Evolutionary conservation across 2,797 vertebrate genomes (phyloP), one percentile per base, ranked within the genome.

Genomic region (Halcyon chelicuti): DNA sequence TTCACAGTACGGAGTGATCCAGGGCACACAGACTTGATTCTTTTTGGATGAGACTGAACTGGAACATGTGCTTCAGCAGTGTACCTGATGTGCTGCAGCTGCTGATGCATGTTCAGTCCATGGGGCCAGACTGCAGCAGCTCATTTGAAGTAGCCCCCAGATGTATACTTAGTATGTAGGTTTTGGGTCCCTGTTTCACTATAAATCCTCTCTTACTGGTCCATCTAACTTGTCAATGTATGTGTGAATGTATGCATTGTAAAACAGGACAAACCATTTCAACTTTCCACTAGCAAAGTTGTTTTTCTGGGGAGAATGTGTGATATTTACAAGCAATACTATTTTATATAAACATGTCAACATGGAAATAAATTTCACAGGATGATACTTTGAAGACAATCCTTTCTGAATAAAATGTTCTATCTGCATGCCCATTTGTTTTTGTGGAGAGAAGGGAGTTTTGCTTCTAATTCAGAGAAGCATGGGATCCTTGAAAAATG

Each of bases 61-160:
- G 25, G 35, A 55, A 68, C 0, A 1, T 16, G 33, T 35, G 47
- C 28, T 57, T 87, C 25, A 37, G 55, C 44, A 37, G 19, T 2
- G 1, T 39, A 49, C 44, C 71, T 42, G 22, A 4, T 26, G 28
- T 44, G 47, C 68, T 93, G 46, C 40, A 40, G 49, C 72, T 83
- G 12, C 40, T 72, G 17, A 11, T 5, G 23, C 1, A 9, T 0
- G 0, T 73, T 66, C 31, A 42, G 78, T n/a, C 47, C 22, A 1
- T 31, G 28, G 42, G 40, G 35, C 42, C 39, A 37, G 35, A 25
- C 25, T 42, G 28, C 33, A 80, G 28, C 37, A 37, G 37, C 40
- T 67, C 28, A 4, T 61, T 33, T 78, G 37, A 39, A 77, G 19
- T 55, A 61, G 23, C 25, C 37, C 22, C 9, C 23, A 28, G 66